These are phyloP conservation scores for Megalops atlanticus DNA, from an alignment of 2,113 vertebrate species.

Conservation along the genomic window DNA sequence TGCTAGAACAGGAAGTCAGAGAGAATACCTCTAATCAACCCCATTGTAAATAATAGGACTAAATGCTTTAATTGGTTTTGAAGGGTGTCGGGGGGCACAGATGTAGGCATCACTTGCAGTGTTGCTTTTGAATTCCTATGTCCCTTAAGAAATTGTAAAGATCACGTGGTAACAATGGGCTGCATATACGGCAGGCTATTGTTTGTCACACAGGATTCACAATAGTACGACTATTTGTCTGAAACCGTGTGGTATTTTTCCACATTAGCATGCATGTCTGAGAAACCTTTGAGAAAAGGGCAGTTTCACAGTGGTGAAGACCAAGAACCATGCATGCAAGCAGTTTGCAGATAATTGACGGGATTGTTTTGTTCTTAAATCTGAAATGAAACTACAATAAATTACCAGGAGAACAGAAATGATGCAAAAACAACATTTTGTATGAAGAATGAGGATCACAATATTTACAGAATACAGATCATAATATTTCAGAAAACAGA, in stretches of 20 bases:
- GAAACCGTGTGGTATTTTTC: not conserved
- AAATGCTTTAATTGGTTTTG: conserved; percentile 12
- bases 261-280: not conserved
- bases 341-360: too few species aligned
- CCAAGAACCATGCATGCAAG: not conserved
- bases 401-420: too few species aligned
- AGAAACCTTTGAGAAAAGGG: not conserved
- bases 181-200: not conserved
- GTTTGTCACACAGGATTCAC: not conserved
- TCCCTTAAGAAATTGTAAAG: not conserved
- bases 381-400: too few species aligned
- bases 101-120: not conserved
- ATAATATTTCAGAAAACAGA: too few species aligned
- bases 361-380: not conserved
- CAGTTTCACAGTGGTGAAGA: not conserved
- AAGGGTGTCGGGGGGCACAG: not conserved
- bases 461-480: too few species aligned
- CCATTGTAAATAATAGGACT: not conserved
- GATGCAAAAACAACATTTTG: too few species aligned
- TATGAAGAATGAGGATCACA: too few species aligned
- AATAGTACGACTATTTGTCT: not conserved
- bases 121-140: not conserved
- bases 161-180: not conserved
- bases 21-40: not conserved
- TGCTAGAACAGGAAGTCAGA: conserved; percentile 6